A percentile compares a stretch with the other conserved stretches of the same genome.
Conservation (phyloP, 2,888 invertebrate species). For the Agapostemon virescens region DNA sequence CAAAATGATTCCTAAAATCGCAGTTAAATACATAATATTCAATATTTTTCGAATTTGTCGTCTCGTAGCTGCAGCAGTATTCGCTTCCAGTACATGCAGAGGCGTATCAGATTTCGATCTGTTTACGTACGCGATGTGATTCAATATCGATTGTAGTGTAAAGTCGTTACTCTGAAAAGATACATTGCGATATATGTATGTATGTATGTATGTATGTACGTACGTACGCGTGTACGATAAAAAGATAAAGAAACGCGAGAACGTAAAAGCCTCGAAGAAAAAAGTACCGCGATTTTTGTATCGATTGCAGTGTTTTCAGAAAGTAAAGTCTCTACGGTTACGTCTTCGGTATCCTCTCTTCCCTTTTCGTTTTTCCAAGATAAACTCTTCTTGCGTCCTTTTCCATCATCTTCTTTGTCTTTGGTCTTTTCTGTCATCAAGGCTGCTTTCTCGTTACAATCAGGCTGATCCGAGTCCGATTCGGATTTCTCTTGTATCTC, state of each 20-base stretch:
- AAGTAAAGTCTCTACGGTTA: slow-evolving; percentile 79
- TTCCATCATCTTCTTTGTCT: slow-evolving; percentile 70
- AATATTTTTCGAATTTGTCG: slow-evolving; percentile 81
- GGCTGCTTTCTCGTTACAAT: slow-evolving; percentile 76
- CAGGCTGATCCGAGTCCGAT: slow-evolving; percentile 77
- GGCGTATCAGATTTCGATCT: slow-evolving; percentile 79
- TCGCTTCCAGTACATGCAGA: slow-evolving; percentile 75
- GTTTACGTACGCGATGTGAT: slow-evolving; percentile 82
- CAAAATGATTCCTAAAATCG: slow-evolving; percentile 81
- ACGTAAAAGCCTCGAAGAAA: neutral
- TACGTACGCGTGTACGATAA: neutral
- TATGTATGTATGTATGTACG: neutral
- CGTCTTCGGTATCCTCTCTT: slow-evolving; percentile 75
- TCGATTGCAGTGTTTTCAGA: slow-evolving; percentile 68
- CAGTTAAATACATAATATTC: slow-evolving; percentile 82
- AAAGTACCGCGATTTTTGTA: slow-evolving; percentile 67
- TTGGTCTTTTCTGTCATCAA: slow-evolving; percentile 72
- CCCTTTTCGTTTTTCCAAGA: slow-evolving; percentile 79
- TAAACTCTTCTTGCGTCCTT: slow-evolving; percentile 78
- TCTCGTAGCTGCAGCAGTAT: slow-evolving; percentile 74
- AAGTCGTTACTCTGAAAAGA: slow-evolving; percentile 76
- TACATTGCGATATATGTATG: slow-evolving; percentile 1
- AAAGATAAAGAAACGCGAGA: no score
- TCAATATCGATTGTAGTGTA: slow-evolving; percentile 82
- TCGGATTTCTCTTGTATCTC: slow-evolving; percentile 75